Evolutionary conservation across 1,140 invertebrate genomes (phyloP), one percentile per base, ranked within the genome.

Genomic region (Brevipalpus yothersi): DNA sequence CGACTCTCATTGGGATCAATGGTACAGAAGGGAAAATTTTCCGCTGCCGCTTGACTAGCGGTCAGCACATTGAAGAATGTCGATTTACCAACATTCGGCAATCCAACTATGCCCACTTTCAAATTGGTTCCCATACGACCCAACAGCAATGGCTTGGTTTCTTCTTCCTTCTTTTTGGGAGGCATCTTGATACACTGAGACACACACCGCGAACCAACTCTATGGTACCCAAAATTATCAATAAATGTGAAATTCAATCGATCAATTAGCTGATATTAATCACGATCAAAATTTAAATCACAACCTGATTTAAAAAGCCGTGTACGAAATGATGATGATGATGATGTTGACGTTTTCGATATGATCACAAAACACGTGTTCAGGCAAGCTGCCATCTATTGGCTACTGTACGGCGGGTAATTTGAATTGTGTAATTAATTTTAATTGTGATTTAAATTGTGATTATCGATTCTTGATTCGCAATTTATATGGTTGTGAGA

Each of bases 1-100:
- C 93, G 80, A 85, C 86, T 96, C 82, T 98, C 94, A 89, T 98
- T 98, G 23, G 95, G 95, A 76, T 98, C 92, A 69, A 99, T 99
- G 68, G 95, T 99, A 76, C 95, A 99, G 76, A 99, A 99, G 7
- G 95, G 94, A 72, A 97, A 96, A 69, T 99, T 97, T 75, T 97
- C 88, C 58, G 94, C 91, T 59, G 89, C 80, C 11, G 88, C 93
- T 68, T 87, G 82, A 70, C 88, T 94, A 71, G 96, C 91, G 17
- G 92, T 97, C 41, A 98, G 72, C 0, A 98, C 91, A 75, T 99
- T 99, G 77, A 99, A 99, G 74, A 99, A 98, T 49, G 95, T 97
- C 7, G 91, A 96, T 75, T 99, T 99, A 59, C 92, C 92, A 64
- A 96, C 92, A 77, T 96, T 96, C 8, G 87, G 87, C 45, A 95